Percentiles rank a stretch among this genome's conserved stretches.
Conservation (phyloP, 2,113 vertebrate species). For the Saimiri boliviensis region DNA sequence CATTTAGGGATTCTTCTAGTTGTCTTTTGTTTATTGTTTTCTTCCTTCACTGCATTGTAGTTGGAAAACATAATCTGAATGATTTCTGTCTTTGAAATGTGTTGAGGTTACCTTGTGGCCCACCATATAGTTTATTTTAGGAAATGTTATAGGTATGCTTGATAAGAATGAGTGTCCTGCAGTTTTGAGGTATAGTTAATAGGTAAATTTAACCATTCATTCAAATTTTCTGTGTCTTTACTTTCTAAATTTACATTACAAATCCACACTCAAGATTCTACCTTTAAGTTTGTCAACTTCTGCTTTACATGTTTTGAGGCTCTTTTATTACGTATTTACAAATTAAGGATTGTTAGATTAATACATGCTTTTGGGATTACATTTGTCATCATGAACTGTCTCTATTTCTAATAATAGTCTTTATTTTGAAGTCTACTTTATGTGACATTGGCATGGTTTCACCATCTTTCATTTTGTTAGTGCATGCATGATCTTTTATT, state of each 20-base stretch:
- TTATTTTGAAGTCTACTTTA: neutral
- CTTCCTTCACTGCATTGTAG: neutral
- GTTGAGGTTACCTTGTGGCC: conserved; percentile 1
- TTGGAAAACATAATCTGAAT: neutral
- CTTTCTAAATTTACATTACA: neutral
- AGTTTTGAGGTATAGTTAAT: neutral
- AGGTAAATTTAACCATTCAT: neutral
- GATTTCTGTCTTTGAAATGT: conserved; percentile 1
- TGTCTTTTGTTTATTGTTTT: conserved; percentile 10
- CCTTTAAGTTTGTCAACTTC: neutral
- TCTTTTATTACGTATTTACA: neutral
- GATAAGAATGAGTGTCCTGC: neutral
- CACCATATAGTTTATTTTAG: conserved; percentile 14
- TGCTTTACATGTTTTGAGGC: neutral
- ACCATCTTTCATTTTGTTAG: neutral
- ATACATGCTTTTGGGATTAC: neutral
- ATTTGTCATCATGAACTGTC: neutral
- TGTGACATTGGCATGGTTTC: neutral
- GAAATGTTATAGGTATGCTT: neutral
- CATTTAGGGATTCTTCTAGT: neutral
- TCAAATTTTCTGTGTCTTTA: neutral
- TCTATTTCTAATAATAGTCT: neutral
- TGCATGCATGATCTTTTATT: neutral
- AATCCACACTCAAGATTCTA: neutral
- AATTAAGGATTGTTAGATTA: neutral